A percentile compares a stretch with the other conserved stretches of the same genome.
phyloP scores from a whole-genome alignment of 2,113 vertebrate species.

The Thermophis baileyi region DNA sequence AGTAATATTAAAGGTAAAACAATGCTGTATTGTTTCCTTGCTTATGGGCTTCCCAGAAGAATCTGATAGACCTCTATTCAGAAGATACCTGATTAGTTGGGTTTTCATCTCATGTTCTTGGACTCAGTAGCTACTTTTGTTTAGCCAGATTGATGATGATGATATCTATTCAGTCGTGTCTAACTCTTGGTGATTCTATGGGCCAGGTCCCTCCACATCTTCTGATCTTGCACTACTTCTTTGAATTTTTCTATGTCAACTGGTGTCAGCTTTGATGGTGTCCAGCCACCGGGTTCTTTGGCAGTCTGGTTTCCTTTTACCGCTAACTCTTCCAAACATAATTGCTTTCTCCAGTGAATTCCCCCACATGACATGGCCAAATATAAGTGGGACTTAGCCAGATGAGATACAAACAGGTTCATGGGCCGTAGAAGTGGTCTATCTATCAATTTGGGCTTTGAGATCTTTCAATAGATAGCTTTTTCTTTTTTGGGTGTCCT shows the following conservation, averaged over 20 bases:
- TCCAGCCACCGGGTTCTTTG: not conserved
- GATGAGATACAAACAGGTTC: not conserved
- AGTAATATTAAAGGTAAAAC: not conserved
- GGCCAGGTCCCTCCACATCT: not conserved
- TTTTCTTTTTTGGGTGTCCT: not conserved
- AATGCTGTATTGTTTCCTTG: not conserved
- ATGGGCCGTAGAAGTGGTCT: not conserved
- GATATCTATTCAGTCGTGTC: not conserved
- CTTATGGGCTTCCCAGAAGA: not conserved
- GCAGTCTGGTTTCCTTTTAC: too few species aligned
- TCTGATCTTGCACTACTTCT: not conserved
- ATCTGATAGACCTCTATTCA: not conserved
- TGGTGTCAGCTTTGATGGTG: not conserved
- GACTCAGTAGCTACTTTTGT: not conserved
- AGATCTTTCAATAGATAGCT: not conserved
- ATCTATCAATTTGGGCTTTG: not conserved
- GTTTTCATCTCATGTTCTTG: not conserved
- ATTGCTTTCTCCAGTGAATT: too few species aligned
- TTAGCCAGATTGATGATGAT: not conserved
- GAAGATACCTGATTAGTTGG: not conserved
- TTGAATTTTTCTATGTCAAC: not conserved
- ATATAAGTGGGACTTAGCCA: not conserved
- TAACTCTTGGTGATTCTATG: not conserved
- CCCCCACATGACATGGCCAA: too few species aligned
- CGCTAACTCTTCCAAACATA: too few species aligned